A percentile compares a stretch with the other conserved stretches of the same genome.
Evolutionary conservation across 2,113 vertebrate genomes (phyloP).

Genomic region (Seriola dumerili): DNA sequence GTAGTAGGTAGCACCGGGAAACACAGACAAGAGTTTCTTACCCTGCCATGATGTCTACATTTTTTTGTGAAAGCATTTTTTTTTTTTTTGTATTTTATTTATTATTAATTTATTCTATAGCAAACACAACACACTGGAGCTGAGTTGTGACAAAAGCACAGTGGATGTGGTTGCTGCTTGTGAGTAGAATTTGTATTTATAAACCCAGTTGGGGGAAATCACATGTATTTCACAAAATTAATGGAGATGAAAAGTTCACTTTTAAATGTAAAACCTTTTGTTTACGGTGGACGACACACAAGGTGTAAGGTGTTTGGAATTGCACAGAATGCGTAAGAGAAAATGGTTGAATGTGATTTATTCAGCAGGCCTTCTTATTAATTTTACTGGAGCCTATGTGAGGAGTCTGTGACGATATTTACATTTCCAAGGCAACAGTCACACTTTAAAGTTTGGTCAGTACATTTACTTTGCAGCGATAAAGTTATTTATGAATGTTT

Average conservation of each 20-base stretch:
- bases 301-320: neutral
- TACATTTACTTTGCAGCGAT: constrained; percentile 23
- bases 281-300: constrained; percentile 7
- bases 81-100: constrained; percentile 66
- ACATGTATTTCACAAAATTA: neutral
- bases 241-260: neutral
- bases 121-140: constrained; percentile 35
- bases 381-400: constrained; percentile 7
- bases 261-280: constrained; percentile 33
- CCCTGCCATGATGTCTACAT: constrained; percentile 28
- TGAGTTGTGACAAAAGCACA: constrained; percentile 3
- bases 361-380: constrained; percentile 32
- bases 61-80: constrained; percentile 29
- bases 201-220: neutral
- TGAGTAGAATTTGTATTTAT: constrained; percentile 49
- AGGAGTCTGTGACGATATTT: constrained; percentile 7
- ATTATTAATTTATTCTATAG: constrained; percentile 78
- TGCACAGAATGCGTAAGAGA: constrained; percentile 25
- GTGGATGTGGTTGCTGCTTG: constrained; percentile 30
- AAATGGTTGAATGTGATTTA: constrained; percentile 40
- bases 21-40: constrained; percentile 8
- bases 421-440: neutral
- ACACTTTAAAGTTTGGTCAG: neutral
- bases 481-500: constrained; percentile 35
- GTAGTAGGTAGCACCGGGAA: constrained; percentile 14